Evolutionary conservation across 2,797 vertebrate genomes (phyloP), one percentile per base, ranked within the genome.

Genomic region (Neosilurus hyrtlii): DNA sequence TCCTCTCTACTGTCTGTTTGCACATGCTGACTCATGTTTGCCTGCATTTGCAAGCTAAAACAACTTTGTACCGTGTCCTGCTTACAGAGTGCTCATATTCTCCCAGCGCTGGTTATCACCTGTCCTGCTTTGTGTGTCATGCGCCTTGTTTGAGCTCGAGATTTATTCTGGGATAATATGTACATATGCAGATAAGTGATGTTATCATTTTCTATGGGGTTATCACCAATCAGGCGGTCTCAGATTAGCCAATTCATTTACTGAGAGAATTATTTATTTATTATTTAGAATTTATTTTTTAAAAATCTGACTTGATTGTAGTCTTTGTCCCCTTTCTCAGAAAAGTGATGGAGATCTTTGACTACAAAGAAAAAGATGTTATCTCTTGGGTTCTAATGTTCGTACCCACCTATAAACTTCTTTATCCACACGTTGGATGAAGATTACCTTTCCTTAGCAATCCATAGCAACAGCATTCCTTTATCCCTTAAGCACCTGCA

Each of bases 181-280:
- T 88, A 86, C 85, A 84, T 86, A 83, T 88, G 87, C 82, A 88
- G 81, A 87, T 87, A 51, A 81, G 74, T 68, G 79, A 43, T 11
- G 71, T 51, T 81, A 62, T 77, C 62, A n/a, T 83, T 66, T 70
- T 66, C 70, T 59, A 22, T 20, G 76, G 22, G 87, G 85, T 92
- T 90, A 90, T 90, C 80, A 43, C 68, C 49, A 86, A 80, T 85
- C 80, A 51, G 56, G 26, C 61, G 74, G 43, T 52, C 24, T 67
- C 35, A 73, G n/a, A 67, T 79, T 37, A 77, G 8, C 24, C 3
- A 65, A 43, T 67, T 24, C 20, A 54, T 57, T 84, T 83, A 66
- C n/a, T 43, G 20, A 74, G 66, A 79, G 52, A 73, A 51, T 59
- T 52, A 43, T 43, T 43, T 43, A 43, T 43, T 43, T 43, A 43